Conservation (phyloP, 2,888 invertebrate genomes). For the Himalopsyche japonica region DNA sequence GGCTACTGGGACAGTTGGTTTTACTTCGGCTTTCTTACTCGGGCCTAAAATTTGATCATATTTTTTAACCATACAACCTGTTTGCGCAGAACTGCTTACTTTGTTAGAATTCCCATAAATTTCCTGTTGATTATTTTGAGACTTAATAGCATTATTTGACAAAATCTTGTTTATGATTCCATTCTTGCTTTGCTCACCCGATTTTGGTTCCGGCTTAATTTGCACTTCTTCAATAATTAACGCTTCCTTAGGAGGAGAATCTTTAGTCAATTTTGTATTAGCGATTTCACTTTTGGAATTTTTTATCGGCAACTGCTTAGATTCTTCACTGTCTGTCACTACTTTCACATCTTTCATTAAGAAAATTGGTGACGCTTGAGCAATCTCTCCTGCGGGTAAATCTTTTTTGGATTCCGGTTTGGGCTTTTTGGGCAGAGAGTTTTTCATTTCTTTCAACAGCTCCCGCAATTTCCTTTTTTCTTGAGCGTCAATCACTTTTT, state of each 20-base stretch:
- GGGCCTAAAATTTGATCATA: conserved; percentile 40
- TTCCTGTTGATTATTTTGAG: neutral
- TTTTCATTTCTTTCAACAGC: conserved; percentile 78
- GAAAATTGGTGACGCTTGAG: conserved; percentile 10
- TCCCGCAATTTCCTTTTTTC: conserved; percentile 68
- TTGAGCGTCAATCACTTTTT: conserved; percentile 43
- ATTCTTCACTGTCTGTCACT: neutral
- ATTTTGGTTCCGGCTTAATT: neutral
- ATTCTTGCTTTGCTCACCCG: neutral
- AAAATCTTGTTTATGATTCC: neutral
- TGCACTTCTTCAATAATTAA: neutral
- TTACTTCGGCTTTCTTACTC: neutral
- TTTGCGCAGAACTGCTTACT: conserved; percentile 64
- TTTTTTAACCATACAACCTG: conserved; percentile 56
- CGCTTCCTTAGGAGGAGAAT: neutral
- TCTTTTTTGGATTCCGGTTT: conserved; percentile 46
- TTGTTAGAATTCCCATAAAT: conserved; percentile 47
- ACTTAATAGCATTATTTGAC: neutral
- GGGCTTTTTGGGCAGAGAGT: conserved; percentile 68
- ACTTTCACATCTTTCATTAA: neutral
- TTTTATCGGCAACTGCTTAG: neutral
- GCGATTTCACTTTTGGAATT: neutral
- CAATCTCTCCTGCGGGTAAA: conserved; percentile 26
- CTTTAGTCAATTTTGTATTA: neutral
- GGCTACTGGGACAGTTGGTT: neutral